These are phyloP conservation scores for Lepisosteus oculatus DNA, from an alignment of 2,113 vertebrate species.

Conservation along the genomic window DNA sequence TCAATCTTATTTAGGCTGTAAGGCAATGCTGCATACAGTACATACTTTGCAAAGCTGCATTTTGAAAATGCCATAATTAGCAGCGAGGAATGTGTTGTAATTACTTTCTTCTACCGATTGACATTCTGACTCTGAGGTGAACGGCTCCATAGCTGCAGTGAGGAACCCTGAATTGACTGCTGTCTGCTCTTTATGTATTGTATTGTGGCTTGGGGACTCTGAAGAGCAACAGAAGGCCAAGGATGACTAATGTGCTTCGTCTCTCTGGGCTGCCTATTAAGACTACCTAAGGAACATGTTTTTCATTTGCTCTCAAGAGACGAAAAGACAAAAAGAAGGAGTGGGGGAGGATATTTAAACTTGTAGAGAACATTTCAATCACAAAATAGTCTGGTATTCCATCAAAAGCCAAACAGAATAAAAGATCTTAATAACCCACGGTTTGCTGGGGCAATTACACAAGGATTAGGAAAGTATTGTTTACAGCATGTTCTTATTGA, in stretches of 20 bases:
- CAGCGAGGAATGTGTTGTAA: neutral
- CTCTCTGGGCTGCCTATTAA: conserved; percentile 23
- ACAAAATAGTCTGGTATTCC: too few relatives aligned
- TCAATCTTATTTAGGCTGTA: too few relatives aligned
- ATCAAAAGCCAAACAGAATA: too few relatives aligned
- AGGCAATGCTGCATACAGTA: too few relatives aligned
- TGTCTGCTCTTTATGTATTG: neutral
- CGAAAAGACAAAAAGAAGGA: neutral
- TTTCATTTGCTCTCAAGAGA: conserved; percentile 1
- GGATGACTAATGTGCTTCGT: conserved; percentile 12
- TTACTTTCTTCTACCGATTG: conserved; percentile 12
- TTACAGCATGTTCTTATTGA: conserved; percentile 33
- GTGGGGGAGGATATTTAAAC: neutral
- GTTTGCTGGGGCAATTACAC: too few relatives aligned
- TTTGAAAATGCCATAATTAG: neutral
- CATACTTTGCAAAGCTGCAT: too few relatives aligned
- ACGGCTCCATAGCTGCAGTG: neutral
- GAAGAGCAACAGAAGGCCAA: conserved; percentile 4
- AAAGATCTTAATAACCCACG: too few relatives aligned
- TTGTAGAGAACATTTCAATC: neutral
- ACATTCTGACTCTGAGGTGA: conserved; percentile 4
- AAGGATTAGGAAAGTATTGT: conserved; percentile 15
- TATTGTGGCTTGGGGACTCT: neutral
- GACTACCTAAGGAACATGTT: conserved; percentile 5
- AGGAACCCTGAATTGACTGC: neutral